Evolutionary conservation across 1,140 invertebrate genomes (phyloP).

Genomic region (Uloborus diversus): DNA sequence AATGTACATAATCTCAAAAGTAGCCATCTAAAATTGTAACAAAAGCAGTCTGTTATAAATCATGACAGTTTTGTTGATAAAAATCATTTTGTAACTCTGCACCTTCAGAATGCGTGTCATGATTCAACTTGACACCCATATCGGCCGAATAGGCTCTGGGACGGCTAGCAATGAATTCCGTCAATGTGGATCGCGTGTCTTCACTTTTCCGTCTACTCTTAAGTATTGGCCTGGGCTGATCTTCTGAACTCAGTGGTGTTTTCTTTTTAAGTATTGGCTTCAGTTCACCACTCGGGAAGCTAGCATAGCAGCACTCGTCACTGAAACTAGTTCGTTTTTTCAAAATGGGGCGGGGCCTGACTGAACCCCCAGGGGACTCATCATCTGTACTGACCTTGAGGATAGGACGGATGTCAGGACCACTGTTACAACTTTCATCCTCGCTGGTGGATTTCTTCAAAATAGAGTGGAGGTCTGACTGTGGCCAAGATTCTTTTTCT

Average conservation of each 20-base stretch:
- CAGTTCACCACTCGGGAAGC: constrained; percentile 34
- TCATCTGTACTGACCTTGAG: constrained; percentile 48
- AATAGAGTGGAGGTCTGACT: constrained; percentile 41
- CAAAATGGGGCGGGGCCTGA: constrained; percentile 32
- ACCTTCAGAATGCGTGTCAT: not conserved
- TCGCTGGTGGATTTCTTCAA: constrained; percentile 51
- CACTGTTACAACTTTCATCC: constrained; percentile 48
- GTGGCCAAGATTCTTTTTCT: constrained; percentile 44
- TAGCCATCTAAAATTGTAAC: constrained; percentile 31
- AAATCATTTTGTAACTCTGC: constrained; percentile 3
- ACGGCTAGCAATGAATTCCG: constrained; percentile 44
- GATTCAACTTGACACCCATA: constrained; percentile 28
- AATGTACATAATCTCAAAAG: constrained; percentile 55
- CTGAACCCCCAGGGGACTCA: constrained; percentile 11
- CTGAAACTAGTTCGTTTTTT: constrained; percentile 52
- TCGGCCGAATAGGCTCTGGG: constrained; percentile 51
- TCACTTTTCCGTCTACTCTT: constrained; percentile 46
- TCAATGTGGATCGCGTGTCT: constrained; percentile 7
- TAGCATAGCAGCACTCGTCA: constrained; percentile 42
- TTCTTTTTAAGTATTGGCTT: constrained; percentile 46
- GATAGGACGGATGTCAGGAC: constrained; percentile 53
- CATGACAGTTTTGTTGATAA: not conserved
- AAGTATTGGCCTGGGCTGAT: constrained; percentile 40
- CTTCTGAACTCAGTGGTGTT: constrained; percentile 3
- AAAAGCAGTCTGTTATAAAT: constrained; percentile 25